Evolutionary conservation across 2,888 invertebrate genomes (phyloP).

Genomic region (Himalopsyche kuldschensis): DNA sequence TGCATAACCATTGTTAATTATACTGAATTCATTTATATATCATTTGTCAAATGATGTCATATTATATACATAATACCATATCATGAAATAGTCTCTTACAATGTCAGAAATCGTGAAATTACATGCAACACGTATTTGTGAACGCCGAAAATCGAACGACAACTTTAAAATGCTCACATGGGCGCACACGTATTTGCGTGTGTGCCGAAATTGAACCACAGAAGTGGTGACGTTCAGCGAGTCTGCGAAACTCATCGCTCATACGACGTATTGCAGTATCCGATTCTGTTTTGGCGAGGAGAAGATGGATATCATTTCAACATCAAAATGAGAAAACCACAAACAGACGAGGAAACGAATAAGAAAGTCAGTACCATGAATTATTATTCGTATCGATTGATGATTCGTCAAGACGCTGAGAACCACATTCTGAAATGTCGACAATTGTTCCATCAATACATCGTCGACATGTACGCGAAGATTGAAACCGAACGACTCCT

Average conservation of each 20-base stretch:
- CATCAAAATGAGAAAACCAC: constrained; percentile 30
- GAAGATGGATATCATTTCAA: constrained; percentile 41
- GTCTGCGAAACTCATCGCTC: constrained; percentile 42
- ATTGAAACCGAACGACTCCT: constrained; percentile 44
- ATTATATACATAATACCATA: no score
- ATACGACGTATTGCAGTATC: constrained; percentile 43
- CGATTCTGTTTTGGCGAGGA: constrained; percentile 41
- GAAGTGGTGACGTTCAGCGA: constrained; percentile 35
- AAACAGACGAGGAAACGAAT: constrained; percentile 36
- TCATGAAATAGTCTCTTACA: no score
- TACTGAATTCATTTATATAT: no score
- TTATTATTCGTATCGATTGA: constrained; percentile 20
- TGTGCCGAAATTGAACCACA: no score
- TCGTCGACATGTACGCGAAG: constrained; percentile 46
- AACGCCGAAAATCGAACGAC: no score
- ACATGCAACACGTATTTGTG: no score
- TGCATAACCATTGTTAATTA: no score
- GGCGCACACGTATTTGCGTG: no score
- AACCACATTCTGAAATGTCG: constrained; percentile 43
- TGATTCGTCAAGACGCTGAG: constrained; percentile 41
- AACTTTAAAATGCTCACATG: no score
- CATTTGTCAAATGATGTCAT: no score
- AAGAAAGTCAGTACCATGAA: constrained; percentile 42
- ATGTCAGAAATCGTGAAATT: no score
- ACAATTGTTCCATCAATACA: constrained; percentile 43